Conservation (phyloP, 2,888 invertebrate species). For the Noctua janthina region DNA sequence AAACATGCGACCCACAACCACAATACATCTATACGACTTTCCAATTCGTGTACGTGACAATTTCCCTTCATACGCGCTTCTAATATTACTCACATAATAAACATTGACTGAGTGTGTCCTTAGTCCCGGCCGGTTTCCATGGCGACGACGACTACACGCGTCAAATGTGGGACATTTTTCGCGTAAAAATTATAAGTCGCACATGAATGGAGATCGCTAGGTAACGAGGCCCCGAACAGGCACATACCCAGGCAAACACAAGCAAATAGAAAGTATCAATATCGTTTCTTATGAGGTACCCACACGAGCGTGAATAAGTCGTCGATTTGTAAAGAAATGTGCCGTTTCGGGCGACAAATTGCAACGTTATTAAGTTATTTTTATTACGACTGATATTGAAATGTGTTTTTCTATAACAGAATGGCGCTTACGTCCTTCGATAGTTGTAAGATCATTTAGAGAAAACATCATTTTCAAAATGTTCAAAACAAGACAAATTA, state of each 20-base stretch:
- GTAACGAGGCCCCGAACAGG: constrained; percentile 34
- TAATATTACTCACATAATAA: constrained; percentile 45
- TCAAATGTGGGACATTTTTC: constrained; percentile 8
- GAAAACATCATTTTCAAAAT: background rate
- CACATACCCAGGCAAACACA: constrained; percentile 1
- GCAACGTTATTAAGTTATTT: constrained; percentile 38
- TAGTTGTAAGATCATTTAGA: background rate
- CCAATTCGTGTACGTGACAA: constrained; percentile 21
- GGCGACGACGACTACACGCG: constrained; percentile 19
- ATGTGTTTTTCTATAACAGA: background rate
- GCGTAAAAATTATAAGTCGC: constrained; percentile 54
- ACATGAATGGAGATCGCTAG: constrained; percentile 52
- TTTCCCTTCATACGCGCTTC: constrained; percentile 11
- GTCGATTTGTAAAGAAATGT: constrained; percentile 40
- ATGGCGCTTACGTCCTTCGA: background rate
- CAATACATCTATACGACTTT: constrained; percentile 14
- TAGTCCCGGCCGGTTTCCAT: constrained; percentile 30
- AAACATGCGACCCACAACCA: background rate
- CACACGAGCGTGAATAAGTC: constrained; percentile 43
- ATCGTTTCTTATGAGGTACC: constrained; percentile 17
- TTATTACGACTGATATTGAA: constrained; percentile 16
- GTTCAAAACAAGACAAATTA: background rate
- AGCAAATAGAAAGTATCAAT: constrained; percentile 48
- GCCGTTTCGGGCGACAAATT: constrained; percentile 25
- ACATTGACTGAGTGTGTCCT: constrained; percentile 31